phyloP scores from a whole-genome alignment of 2,888 invertebrate genomes.

The Deroplatys truncata region DNA sequence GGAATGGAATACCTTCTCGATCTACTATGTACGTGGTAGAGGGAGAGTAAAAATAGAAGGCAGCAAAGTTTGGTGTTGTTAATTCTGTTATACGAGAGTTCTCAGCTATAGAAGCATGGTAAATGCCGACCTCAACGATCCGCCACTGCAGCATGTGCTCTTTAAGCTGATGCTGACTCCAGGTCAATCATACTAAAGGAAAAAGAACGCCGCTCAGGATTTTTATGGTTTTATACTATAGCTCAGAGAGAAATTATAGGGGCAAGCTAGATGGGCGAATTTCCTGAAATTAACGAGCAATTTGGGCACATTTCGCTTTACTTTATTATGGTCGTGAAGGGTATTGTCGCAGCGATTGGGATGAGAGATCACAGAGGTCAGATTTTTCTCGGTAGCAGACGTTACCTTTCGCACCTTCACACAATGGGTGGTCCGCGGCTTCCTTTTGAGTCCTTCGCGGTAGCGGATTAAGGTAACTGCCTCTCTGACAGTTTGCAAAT shows the following conservation, averaged over 20 bases:
- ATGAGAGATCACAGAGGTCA: neutral
- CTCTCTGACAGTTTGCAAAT: neutral
- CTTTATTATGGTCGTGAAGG: neutral
- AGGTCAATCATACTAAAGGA: neutral
- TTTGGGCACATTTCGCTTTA: neutral
- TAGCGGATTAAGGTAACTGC: neutral
- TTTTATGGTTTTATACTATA: neutral
- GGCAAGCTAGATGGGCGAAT: neutral
- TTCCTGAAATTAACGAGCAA: slow-evolving; percentile 4
- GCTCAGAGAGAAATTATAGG: neutral
- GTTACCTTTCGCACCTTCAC: neutral
- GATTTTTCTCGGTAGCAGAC: too few relatives aligned
- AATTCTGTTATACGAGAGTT: too few relatives aligned
- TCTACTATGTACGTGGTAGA: too few relatives aligned
- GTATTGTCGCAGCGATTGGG: neutral
- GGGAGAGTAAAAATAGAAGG: too few relatives aligned
- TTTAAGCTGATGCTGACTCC: neutral
- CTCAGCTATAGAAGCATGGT: too few relatives aligned
- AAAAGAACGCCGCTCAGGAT: neutral
- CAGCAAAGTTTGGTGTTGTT: too few relatives aligned
- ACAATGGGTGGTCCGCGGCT: neutral
- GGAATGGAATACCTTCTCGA: too few relatives aligned
- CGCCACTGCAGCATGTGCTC: neutral
- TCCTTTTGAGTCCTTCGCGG: neutral
- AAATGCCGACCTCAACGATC: neutral